Evolutionary conservation across 1,140 invertebrate species (phyloP).

Genomic region (Drosophila rhopaloa): DNA sequence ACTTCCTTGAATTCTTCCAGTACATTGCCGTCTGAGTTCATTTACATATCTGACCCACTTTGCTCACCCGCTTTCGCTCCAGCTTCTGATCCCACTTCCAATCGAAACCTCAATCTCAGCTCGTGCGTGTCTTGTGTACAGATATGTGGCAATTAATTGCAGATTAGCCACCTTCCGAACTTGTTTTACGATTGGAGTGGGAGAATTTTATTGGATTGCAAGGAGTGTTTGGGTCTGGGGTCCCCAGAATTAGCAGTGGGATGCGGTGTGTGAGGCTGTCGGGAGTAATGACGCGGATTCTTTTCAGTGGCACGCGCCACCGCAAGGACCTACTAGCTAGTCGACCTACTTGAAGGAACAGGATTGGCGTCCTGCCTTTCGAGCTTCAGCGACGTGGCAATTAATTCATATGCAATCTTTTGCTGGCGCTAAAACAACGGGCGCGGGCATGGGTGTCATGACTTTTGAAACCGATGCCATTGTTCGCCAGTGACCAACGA

Average conservation of each 20-base stretch:
- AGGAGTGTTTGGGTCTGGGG: conserved; percentile 20
- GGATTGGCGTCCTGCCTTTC: neutral
- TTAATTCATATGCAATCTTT: conserved; percentile 48
- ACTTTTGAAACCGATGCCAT: conserved; percentile 17
- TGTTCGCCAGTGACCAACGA: conserved; percentile 51
- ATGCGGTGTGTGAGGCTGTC: neutral
- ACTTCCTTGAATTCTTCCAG: neutral
- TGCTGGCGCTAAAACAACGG: neutral
- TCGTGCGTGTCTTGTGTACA: conserved; percentile 66
- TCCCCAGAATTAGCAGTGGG: neutral
- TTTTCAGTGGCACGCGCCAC: conserved; percentile 5
- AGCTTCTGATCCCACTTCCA: neutral
- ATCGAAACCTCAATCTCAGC: conserved; percentile 14
- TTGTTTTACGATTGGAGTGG: conserved; percentile 33
- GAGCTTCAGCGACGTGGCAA: conserved; percentile 22
- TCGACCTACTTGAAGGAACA: conserved; percentile 63
- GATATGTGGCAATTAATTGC: conserved; percentile 78
- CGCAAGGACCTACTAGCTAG: conserved; percentile 41
- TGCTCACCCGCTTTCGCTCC: neutral
- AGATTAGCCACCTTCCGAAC: conserved; percentile 67
- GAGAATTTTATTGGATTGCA: conserved; percentile 57
- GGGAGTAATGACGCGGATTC: conserved; percentile 13
- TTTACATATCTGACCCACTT: conserved; percentile 18
- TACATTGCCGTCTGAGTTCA: neutral
- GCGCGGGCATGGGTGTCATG: neutral